These are phyloP conservation scores for Callosobruchus maculatus DNA, from an alignment of 2,888 invertebrate species.

Conservation along the genomic window DNA sequence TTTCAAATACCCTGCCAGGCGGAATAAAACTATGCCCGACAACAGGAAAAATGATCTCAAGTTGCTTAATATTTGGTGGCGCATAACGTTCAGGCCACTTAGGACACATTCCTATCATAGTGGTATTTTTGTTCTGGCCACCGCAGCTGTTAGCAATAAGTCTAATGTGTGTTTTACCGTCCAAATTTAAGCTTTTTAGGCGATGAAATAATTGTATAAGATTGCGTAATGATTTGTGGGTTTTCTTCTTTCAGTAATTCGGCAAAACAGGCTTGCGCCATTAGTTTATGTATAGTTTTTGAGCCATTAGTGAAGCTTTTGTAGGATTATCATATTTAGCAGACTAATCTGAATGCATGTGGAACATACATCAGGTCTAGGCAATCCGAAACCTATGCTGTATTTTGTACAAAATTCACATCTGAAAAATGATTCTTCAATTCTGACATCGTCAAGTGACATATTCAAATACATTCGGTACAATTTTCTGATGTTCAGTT, in stretches of 20 bases:
- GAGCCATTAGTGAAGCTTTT: background rate
- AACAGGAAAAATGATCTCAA: slow-evolving; percentile 16
- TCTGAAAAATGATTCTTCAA: slow-evolving; percentile 1
- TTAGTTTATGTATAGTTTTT: background rate
- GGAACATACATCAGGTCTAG: slow-evolving; percentile 9
- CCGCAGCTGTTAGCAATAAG: slow-evolving; percentile 14
- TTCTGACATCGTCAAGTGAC: background rate
- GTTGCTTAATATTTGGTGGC: slow-evolving; percentile 4
- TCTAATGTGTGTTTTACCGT: slow-evolving; percentile 5
- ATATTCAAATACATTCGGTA: slow-evolving; percentile 2
- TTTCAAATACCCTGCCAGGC: slow-evolving; percentile 18
- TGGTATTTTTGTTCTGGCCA: slow-evolving; percentile 16
- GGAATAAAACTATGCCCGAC: slow-evolving; percentile 15
- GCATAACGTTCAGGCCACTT: slow-evolving; percentile 2
- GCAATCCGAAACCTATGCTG: slow-evolving; percentile 7
- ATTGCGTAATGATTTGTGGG: slow-evolving; percentile 10
- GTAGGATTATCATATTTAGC: background rate
- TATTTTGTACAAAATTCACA: slow-evolving; percentile 5
- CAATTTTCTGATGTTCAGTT: slow-evolving; percentile 4
- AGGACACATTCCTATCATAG: slow-evolving; percentile 11
- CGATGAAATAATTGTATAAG: slow-evolving; percentile 15
- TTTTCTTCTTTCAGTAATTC: background rate
- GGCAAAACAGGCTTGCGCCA: background rate
- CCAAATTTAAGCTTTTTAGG: slow-evolving; percentile 6
- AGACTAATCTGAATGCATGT: slow-evolving; percentile 3